These are phyloP conservation scores for Drosophila kurseongensis DNA, from an alignment of 1,140 invertebrate genomes.

Conservation along the genomic window DNA sequence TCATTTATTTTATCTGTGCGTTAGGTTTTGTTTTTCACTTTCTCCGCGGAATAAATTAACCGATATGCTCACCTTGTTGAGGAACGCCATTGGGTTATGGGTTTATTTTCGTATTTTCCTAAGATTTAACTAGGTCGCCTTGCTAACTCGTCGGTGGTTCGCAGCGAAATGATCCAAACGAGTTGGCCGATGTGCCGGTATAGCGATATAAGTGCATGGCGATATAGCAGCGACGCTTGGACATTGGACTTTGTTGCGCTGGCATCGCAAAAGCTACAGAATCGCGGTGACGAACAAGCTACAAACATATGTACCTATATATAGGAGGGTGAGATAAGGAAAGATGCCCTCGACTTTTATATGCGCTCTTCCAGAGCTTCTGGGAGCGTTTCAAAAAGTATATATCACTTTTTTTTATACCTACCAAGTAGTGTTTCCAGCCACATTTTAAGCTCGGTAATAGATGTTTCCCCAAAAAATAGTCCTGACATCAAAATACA, in stretches of 20 bases:
- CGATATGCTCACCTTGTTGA: constrained; percentile 72
- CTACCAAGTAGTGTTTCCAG: too few relatives aligned
- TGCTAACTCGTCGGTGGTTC: constrained; percentile 45
- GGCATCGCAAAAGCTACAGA: constrained; percentile 32
- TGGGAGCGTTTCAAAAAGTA: not conserved
- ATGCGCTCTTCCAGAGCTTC: not conserved
- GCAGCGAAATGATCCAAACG: constrained; percentile 60
- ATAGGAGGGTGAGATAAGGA: constrained; percentile 10
- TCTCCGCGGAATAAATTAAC: not conserved
- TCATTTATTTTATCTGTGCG: not conserved
- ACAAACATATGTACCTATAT: constrained; percentile 6
- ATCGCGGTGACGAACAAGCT: constrained; percentile 26
- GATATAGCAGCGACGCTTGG: constrained; percentile 37
- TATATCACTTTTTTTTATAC: too few relatives aligned
- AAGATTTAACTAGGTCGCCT: constrained; percentile 49
- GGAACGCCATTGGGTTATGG: constrained; percentile 69
- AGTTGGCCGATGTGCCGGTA: constrained; percentile 38
- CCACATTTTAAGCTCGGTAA: too few relatives aligned
- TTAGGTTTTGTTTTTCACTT: constrained; percentile 21
- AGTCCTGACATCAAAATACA: not conserved
- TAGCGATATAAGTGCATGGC: constrained; percentile 21
- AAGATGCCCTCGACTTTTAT: constrained; percentile 15
- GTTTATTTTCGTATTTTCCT: constrained; percentile 24
- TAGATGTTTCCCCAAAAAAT: not conserved
- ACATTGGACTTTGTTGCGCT: constrained; percentile 55